These are phyloP conservation scores for Callinectes sapidus DNA, from an alignment of 2,888 invertebrate species.

Conservation along the genomic window DNA sequence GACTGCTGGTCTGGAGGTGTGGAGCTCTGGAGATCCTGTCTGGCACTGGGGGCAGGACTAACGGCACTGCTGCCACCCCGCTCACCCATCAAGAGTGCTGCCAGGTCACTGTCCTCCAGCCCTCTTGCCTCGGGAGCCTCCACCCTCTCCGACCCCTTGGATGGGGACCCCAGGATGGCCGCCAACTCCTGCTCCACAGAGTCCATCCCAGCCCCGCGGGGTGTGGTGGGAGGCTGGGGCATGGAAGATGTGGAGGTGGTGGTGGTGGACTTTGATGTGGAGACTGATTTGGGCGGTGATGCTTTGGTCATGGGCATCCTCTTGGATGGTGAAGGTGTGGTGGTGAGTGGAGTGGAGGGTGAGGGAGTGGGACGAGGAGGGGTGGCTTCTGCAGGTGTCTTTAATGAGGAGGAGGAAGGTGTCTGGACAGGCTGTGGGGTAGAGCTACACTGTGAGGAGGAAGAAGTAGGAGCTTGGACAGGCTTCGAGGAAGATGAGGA, in stretches of 20 bases:
- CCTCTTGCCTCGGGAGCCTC: constrained; percentile 43
- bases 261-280: neutral
- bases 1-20: neutral
- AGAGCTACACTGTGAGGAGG: neutral
- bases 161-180: constrained; percentile 66
- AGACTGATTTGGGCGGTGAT: neutral
- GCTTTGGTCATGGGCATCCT: neutral
- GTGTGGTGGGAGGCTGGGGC: neutral
- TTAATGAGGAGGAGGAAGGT: neutral
- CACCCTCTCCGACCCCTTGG: constrained; percentile 59
- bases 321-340: neutral
- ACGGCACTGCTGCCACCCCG: constrained; percentile 25
- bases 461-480: neutral
- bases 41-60: constrained; percentile 26
- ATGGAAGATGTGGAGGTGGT: neutral
- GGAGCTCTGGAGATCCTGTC: neutral
- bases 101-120: constrained; percentile 58
- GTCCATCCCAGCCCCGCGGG: constrained; percentile 45
- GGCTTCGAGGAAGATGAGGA: neutral
- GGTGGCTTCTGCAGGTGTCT: neutral
- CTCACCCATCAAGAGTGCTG: constrained; percentile 55
- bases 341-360: neutral
- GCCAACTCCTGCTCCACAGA: constrained; percentile 65
- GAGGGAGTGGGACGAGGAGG: neutral
- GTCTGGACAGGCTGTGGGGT: neutral